Percentiles rank a stretch among this genome's conserved stretches.
Conservation (phyloP, 2,113 vertebrate species). For the Bolborhynchus lineola region DNA sequence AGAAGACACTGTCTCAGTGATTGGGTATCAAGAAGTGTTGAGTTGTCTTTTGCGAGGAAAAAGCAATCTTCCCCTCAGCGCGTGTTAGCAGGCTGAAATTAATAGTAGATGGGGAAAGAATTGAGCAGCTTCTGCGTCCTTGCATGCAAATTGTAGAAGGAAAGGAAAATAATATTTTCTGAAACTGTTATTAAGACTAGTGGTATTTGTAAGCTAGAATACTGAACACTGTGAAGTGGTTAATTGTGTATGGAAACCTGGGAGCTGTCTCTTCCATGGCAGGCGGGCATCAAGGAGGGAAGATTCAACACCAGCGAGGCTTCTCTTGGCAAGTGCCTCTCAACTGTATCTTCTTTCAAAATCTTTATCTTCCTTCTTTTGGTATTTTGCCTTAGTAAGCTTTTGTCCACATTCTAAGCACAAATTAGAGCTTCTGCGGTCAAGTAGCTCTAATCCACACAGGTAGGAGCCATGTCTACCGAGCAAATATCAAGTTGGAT, state of each 20-base stretch:
- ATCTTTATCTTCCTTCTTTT: neutral
- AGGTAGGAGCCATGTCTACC: neutral
- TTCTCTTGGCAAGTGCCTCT: neutral
- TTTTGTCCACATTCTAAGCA: neutral
- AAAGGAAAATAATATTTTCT: neutral
- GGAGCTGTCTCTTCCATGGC: neutral
- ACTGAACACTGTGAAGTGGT: neutral
- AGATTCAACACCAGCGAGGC: neutral
- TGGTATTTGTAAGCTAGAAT: neutral
- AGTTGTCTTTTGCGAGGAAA: neutral
- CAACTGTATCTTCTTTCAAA: neutral
- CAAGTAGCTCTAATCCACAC: neutral
- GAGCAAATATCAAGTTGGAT: neutral
- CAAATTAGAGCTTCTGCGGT: neutral
- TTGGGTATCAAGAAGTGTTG: neutral
- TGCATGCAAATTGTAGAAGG: neutral
- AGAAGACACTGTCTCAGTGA: neutral
- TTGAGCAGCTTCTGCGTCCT: neutral
- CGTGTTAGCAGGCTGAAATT: neutral
- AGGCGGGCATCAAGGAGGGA: neutral
- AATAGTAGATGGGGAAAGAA: neutral
- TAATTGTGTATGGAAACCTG: neutral
- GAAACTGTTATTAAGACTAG: neutral
- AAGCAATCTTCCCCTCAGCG: neutral
- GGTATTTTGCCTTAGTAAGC: neutral